Evolutionary conservation across 2,113 vertebrate species (phyloP), one percentile per base, ranked within the genome.

Genomic region (Pongo pygmaeus): DNA sequence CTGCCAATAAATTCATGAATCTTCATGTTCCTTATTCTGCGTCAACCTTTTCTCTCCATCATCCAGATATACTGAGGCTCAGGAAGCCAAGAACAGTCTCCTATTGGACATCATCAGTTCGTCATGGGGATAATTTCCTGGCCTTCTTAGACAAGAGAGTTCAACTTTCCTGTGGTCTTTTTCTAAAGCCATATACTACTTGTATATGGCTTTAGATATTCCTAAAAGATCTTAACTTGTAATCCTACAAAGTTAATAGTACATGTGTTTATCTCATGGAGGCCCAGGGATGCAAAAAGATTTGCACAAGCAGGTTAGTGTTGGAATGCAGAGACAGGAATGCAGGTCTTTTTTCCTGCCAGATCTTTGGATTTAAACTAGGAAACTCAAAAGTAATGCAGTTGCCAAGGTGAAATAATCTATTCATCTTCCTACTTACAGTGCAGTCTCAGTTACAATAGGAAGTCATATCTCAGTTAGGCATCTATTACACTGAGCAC

Each of bases 351-450:
- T 64, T 81, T 80, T 84, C 32, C 22, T 38, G 89, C 59, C 25
- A 90, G 70, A 70, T 91, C 74, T 94, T 92, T 97, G 74, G 32
- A 55, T 84, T 70, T 93, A 46, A 77, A 61, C 9, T 75, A 79
- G 40, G 16, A 84, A 83, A 96, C 77, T 80, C 38, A 72, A 72
- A 92, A 86, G 75, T 52, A 94, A 86, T 89, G 32, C 35, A 40
- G n/a, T 88, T 74, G 52, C 81, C 67, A 86, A 94, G 52, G 89
- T 93, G 85, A 97, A 94, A 87, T 85, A 89, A 94, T 85, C 40
- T 89, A 9, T 83, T 84, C 48, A 64, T 87, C 96, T 86, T 89
- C 5, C 84, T 85, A 10, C 30, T 79, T 84, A 89, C 9, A 46
- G 30, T 35, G 30, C 5, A 85, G 77, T 48, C 78, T 89, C 27